Evolutionary conservation across 2,888 invertebrate genomes (phyloP).

Genomic region (Pristionchus entomophagus): DNA sequence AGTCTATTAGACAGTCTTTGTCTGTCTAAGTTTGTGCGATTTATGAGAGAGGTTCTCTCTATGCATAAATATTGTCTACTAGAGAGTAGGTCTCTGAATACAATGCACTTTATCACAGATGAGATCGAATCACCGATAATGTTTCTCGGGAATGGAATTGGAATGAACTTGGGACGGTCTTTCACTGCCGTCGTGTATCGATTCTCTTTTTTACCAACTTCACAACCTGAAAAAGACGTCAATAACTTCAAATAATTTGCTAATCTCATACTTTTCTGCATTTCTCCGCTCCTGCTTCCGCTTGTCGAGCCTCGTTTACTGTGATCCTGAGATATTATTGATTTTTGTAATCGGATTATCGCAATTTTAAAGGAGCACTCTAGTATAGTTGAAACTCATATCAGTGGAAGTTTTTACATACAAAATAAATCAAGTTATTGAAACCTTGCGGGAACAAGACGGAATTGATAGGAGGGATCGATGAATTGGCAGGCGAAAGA

Average conservation of each 20-base stretch:
- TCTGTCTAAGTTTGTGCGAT: slow-evolving; percentile 4
- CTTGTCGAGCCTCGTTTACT: slow-evolving; percentile 72
- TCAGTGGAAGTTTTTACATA: neutral
- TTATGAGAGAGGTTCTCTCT: no score
- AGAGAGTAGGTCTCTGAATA: neutral
- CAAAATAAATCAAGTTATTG: neutral
- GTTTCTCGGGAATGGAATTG: neutral
- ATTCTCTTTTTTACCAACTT: slow-evolving; percentile 61
- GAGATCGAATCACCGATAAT: slow-evolving; percentile 23
- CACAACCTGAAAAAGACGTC: slow-evolving; percentile 49
- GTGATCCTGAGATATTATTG: slow-evolving; percentile 57
- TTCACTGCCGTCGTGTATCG: neutral
- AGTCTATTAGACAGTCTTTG: no score
- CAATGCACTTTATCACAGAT: neutral
- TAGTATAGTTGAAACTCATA: neutral
- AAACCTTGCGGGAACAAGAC: slow-evolving; percentile 62
- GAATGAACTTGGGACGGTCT: no score
- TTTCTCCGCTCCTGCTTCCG: slow-evolving; percentile 73
- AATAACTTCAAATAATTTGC: slow-evolving; percentile 40
- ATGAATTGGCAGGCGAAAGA: slow-evolving; percentile 74
- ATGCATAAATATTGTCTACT: slow-evolving; percentile 19
- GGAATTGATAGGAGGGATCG: slow-evolving; percentile 65
- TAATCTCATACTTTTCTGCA: slow-evolving; percentile 66
- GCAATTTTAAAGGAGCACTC: neutral
- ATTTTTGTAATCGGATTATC: neutral